phyloP scores from a whole-genome alignment of 2,113 vertebrate genomes.

The Trichomycterus rosablanca region DNA sequence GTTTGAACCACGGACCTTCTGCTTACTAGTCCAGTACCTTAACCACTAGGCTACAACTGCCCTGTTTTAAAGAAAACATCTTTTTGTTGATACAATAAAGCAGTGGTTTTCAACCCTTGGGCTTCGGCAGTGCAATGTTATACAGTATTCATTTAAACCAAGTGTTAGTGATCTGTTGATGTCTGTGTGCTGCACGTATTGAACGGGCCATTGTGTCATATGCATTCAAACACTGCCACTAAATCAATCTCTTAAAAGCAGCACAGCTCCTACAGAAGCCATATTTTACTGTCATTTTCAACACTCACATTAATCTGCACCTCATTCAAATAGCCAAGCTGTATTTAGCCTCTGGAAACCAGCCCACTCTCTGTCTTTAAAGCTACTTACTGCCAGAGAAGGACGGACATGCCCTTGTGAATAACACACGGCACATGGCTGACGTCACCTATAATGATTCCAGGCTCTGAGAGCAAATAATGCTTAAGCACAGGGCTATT shows the following conservation, averaged over 20 bases:
- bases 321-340: not conserved
- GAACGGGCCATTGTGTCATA: no score
- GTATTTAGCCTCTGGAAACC: slow-evolving; percentile 1
- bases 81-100: no score
- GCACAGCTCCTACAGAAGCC: not conserved
- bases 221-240: slow-evolving; percentile 12
- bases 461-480: slow-evolving; percentile 3
- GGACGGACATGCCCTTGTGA: slow-evolving; percentile 25
- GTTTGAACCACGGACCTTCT: no score
- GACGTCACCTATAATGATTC: slow-evolving; percentile 27
- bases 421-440: slow-evolving; percentile 13
- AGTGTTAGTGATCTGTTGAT: no score
- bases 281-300: not conserved
- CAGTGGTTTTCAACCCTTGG: no score
- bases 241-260: not conserved
- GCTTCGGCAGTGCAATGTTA: no score
- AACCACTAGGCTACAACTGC: no score
- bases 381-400: slow-evolving; percentile 16
- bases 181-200: no score
- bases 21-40: no score
- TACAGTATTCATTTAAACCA: no score
- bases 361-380: slow-evolving; percentile 19
- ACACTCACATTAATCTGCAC: slow-evolving; percentile 1
- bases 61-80: no score
- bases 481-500: not conserved